A percentile compares a stretch with the other conserved stretches of the same genome.
Conservation (phyloP, 2,113 vertebrate genomes). For the Pomatorhinus ruficollis region DNA sequence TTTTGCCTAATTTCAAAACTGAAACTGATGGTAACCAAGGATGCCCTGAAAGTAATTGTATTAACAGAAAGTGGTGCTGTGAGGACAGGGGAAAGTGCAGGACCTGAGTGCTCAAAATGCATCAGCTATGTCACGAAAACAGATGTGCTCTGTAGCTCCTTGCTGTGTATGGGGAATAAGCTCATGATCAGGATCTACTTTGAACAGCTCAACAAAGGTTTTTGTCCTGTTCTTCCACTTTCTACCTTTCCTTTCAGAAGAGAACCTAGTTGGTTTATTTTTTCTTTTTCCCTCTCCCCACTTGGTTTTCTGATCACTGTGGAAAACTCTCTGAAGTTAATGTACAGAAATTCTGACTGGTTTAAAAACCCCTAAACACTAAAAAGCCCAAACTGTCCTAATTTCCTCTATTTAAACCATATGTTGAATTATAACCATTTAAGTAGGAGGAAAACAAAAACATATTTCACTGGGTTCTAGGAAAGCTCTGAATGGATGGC, state of each 20-base stretch:
- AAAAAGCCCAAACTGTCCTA: not conserved
- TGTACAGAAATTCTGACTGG: not conserved
- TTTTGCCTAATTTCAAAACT: not conserved
- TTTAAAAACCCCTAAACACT: not conserved
- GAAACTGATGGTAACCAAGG: not conserved
- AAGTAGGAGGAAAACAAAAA: constrained; percentile 12
- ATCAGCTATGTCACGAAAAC: not conserved
- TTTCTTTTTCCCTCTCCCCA: fast-evolving
- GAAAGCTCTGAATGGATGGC: not conserved
- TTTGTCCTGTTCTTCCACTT: not conserved
- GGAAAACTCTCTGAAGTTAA: not conserved
- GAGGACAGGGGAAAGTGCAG: constrained; percentile 27
- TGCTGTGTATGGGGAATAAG: not conserved
- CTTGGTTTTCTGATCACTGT: not conserved
- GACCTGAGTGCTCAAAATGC: constrained; percentile 7
- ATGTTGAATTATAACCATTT: constrained; percentile 1
- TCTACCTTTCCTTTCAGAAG: not conserved
- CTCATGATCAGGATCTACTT: not conserved
- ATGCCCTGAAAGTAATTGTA: not conserved
- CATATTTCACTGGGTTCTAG: not conserved
- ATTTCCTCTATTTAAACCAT: constrained; percentile 22
- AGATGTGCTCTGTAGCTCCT: constrained; percentile 4
- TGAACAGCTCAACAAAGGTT: not conserved
- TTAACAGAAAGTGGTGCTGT: not conserved
- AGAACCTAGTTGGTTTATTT: not conserved